Evolutionary conservation across 1,140 invertebrate genomes (phyloP), one percentile per base, ranked within the genome.

Genomic region (Trissolcus basalis): DNA sequence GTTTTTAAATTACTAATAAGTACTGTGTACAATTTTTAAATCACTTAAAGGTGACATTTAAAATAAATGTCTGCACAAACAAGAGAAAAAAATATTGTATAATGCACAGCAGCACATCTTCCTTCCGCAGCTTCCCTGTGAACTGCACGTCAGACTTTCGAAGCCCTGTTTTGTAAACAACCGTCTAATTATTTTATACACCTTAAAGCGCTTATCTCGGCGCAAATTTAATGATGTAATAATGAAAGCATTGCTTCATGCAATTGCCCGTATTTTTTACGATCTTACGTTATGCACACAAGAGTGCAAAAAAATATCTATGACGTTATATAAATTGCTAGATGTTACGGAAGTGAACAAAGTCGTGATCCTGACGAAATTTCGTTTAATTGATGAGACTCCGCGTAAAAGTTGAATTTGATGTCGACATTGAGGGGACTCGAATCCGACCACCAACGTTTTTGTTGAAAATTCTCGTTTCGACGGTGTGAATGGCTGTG

Each of bases 51-150:
- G n/a, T n/a, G n/a, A n/a, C n/a, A n/a, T n/a, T n/a, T n/a, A n/a
- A n/a, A n/a, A n/a, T n/a, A n/a, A n/a, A n/a, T n/a, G n/a, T n/a
- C n/a, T n/a, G n/a, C n/a, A n/a, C n/a, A n/a, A n/a, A n/a, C n/a
- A n/a, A n/a, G n/a, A n/a, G n/a, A n/a, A n/a, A n/a, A n/a, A n/a
- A n/a, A n/a, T n/a, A 27, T 27, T 27, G 19, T 27, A 6, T 63
- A 32, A 75, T 80, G 60, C 65, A 69, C 69, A 78, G 80, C 43
- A 27, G 58, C 61, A n/a, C n/a, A n/a, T 74, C 80, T 81, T 81
- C 80, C 80, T 80, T 81, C 78, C 78, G 78, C 64, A 67, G 70
- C 64, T 71, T 67, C 69, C 51, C 7, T 27, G 47, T n/a, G n/a
- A n/a, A n/a, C n/a, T n/a, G n/a, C n/a, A n/a, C n/a, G n/a, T n/a